These are phyloP conservation scores for Beris chalybata DNA, from an alignment of 2,888 invertebrate species.

Conservation along the genomic window DNA sequence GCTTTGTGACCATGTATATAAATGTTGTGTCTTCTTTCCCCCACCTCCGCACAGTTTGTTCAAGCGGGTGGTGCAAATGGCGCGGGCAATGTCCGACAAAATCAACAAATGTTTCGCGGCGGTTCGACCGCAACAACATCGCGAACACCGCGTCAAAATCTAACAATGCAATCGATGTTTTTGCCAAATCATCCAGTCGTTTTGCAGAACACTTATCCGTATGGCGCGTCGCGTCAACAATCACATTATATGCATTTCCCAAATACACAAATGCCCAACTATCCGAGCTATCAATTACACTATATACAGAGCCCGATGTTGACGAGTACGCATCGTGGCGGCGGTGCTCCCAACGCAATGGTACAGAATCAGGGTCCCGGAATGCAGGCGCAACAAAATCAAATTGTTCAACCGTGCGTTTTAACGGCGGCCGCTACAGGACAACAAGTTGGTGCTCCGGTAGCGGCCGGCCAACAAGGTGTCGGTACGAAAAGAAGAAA, in stretches of 20 bases:
- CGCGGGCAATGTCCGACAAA: slow-evolving; percentile 39
- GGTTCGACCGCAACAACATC: slow-evolving; percentile 46
- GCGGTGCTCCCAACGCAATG: slow-evolving; percentile 46
- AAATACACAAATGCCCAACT: slow-evolving; percentile 18
- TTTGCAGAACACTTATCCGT: slow-evolving; percentile 46
- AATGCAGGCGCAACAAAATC: slow-evolving; percentile 51
- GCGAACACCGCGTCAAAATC: slow-evolving; percentile 39
- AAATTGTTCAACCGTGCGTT: slow-evolving; percentile 57
- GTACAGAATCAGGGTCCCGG: slow-evolving; percentile 54
- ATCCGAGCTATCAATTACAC: slow-evolving; percentile 10
- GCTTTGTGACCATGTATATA: not conserved
- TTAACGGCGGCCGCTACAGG: slow-evolving; percentile 10
- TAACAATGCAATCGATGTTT: slow-evolving; percentile 45
- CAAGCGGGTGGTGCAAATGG: slow-evolving; percentile 21
- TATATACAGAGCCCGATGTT: slow-evolving; percentile 3
- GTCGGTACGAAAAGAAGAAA: slow-evolving; percentile 43
- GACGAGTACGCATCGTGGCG: slow-evolving; percentile 8
- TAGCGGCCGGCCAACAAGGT: not conserved
- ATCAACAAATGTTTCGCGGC: slow-evolving; percentile 48
- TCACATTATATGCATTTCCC: slow-evolving; percentile 41
- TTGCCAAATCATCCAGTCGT: slow-evolving; percentile 43
- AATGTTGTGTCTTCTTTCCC: no score
- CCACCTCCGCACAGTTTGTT: slow-evolving; percentile 31
- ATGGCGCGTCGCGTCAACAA: slow-evolving; percentile 44
- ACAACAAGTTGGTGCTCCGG: not conserved